phyloP scores from a whole-genome alignment of 2,797 vertebrate species.

The Neosilurus mollespiculum region DNA sequence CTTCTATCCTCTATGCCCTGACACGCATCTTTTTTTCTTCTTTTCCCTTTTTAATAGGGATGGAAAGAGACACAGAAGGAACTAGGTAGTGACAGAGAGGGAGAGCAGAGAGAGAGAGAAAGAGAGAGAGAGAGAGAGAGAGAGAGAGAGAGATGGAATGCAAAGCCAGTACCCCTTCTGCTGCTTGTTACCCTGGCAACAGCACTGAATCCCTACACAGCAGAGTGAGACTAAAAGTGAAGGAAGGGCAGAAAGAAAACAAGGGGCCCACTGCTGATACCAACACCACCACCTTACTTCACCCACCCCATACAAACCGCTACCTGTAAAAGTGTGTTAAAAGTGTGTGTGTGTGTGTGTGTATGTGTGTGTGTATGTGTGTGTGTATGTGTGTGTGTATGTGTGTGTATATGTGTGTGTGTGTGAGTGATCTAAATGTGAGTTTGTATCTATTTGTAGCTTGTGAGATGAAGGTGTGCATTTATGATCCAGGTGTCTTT shows the following conservation, averaged over 20 bases:
- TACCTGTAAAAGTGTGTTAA: not conserved
- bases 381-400: too few relatives aligned
- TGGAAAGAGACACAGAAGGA: constrained; percentile 43
- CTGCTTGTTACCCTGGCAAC: constrained; percentile 53
- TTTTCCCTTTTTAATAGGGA: not conserved
- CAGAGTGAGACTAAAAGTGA: constrained; percentile 32
- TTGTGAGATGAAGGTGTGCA: not conserved
- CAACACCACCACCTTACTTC: not conserved
- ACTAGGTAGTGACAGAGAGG: not conserved
- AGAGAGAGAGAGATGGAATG: constrained; percentile 39
- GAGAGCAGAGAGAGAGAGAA: not conserved
- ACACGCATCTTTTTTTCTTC: not conserved
- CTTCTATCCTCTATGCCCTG: not conserved
- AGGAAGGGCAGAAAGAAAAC: constrained; percentile 28
- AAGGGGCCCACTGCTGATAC: constrained; percentile 1
- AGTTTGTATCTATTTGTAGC: not conserved
- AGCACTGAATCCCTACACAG: constrained; percentile 44
- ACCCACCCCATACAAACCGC: not conserved
- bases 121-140: constrained; percentile 7
- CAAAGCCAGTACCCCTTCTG: constrained; percentile 52
- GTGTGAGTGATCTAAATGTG: not conserved
- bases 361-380: not conserved
- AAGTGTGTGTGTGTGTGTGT: not conserved
- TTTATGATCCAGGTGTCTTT: constrained; percentile 13
- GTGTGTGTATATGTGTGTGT: too few relatives aligned